Evolutionary conservation across 1,140 invertebrate species (phyloP), one percentile per base, ranked within the genome.

Genomic region (Rhynchophorus ferrugineus): DNA sequence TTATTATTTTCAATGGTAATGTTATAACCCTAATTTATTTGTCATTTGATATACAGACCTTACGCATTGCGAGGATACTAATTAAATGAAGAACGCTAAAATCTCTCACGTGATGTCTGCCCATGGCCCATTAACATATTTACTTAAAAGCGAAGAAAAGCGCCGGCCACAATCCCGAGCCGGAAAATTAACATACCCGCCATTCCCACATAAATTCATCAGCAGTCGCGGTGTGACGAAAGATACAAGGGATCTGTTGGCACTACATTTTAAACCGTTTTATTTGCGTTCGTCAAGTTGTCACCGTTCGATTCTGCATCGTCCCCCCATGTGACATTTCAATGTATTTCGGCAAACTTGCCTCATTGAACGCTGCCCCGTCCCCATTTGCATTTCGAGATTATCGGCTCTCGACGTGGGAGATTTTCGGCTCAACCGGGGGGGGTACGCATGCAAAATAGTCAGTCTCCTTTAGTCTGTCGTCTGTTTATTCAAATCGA

Each of bases 401-500:
- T 56, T 49, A 29, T 49, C 49, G 21, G 17, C 44, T 51, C 19
- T 34, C 57, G 37, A 51, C 57, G 57, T 58, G 57, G 52, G 57
- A 55, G 57, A 56, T 58, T 58, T 58, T 58, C 43, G 57, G 24
- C 24, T 29, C 24, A 29, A 29, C 24, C 11, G 24, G 24, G 11
- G 11, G 24, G n/a, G n/a, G n/a, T n/a, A n/a, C 24, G 11, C 24
- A 29, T 29, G 24, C 24, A 29, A 29, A 29, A 29, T 29, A 29
- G 24, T 22, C 41, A 49, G 52, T 49, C 45, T 18, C 33, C 19
- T 35, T 19, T 21, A 21, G 21, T 18, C 41, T 48, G 47, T 59
- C 56, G 57, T 59, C 46, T 44, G n/a, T 49, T 54, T 54, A 57
- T 57, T 60, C 46, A 57, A 60, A 57, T 60, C 37, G 56, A 39